Evolutionary conservation across 2,113 vertebrate species (phyloP), one percentile per base, ranked within the genome.

Genomic region (Halcyon malimbica): DNA sequence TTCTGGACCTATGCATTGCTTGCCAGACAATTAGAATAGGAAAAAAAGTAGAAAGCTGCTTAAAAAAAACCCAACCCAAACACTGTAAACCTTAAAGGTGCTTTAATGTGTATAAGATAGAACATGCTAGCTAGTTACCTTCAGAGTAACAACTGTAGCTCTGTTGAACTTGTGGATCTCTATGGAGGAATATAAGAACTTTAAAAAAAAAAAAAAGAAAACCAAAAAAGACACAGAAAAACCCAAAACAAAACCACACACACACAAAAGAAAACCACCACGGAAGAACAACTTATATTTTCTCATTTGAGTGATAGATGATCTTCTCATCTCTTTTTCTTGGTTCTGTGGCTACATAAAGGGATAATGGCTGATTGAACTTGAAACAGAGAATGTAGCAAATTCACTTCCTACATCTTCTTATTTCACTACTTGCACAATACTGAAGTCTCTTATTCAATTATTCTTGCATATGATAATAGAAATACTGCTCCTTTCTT

Each of bases 21-120:
- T 94, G 33, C 14, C 13, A 59, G 48, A 92, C 50, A 96, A 92
- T 95, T 74, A 90, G 65, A 95, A 93, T 4, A 93, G 3, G 90
- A 41, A 74, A 57, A 42, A 1, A 16, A 33, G 20, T 59, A 13
- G 56, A 41, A 35, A 76, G 46, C 24, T 73, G 14, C 68, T 62
- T 64, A 44, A 51, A 25, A 51, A 51, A 25, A 51, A 48, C 5
- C 5, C 9, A 42, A 19, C 48, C 70, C 69, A 85, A 33, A 39
- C 48, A 46, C 71, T 56, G n/a, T 68, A 42, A 48, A 51, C 29
- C 44, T 67, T 25, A 18, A 91, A 59, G 63, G 67, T 89, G 53
- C 37, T 81, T 25, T 73, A 35, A 35, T 53, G 8, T 94, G 21
- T 24, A 65, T 44, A 44, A 54, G 60, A 64, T 46, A 87, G 65